These are phyloP conservation scores for Acronicta leporina DNA, from an alignment of 2,888 invertebrate genomes.

Conservation along the genomic window DNA sequence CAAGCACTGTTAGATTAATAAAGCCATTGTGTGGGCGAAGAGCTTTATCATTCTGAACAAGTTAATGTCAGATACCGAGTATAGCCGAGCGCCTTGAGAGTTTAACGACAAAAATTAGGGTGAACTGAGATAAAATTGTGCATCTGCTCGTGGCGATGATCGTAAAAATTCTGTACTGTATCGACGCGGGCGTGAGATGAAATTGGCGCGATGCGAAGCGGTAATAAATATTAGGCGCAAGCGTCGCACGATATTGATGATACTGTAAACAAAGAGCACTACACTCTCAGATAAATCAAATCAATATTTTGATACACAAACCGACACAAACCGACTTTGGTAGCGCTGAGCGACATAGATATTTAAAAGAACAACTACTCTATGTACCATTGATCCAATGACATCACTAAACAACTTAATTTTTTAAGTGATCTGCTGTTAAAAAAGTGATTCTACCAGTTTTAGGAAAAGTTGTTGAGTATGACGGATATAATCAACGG, in stretches of 20 bases:
- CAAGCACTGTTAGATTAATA: conserved; percentile 52
- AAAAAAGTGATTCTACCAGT: too few relatives aligned
- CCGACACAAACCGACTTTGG: conserved; percentile 13
- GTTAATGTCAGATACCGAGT: conserved; percentile 47
- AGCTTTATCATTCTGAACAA: conserved; percentile 37
- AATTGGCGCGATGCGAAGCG: conserved; percentile 56
- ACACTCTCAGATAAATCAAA: conserved; percentile 44
- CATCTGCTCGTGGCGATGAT: conserved; percentile 64
- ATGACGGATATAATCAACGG: too few relatives aligned
- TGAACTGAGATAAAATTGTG: conserved; percentile 61
- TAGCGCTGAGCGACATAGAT: conserved; percentile 6
- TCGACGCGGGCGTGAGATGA: conserved; percentile 49
- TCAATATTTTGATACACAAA: conserved; percentile 25
- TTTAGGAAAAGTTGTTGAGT: too few relatives aligned
- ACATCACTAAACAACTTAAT: not conserved
- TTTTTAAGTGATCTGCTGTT: too few relatives aligned
- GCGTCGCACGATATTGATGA: conserved; percentile 46
- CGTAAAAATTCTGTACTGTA: conserved; percentile 65
- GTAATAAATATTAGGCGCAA: conserved; percentile 61
- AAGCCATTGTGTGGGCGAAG: conserved; percentile 35
- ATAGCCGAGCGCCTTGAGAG: conserved; percentile 41
- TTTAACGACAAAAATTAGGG: conserved; percentile 63
- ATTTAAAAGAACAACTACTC: not conserved
- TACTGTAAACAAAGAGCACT: conserved; percentile 47
- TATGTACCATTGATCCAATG: not conserved